Conservation (phyloP, 1,140 invertebrate genomes). For the Cydia strobilella region DNA sequence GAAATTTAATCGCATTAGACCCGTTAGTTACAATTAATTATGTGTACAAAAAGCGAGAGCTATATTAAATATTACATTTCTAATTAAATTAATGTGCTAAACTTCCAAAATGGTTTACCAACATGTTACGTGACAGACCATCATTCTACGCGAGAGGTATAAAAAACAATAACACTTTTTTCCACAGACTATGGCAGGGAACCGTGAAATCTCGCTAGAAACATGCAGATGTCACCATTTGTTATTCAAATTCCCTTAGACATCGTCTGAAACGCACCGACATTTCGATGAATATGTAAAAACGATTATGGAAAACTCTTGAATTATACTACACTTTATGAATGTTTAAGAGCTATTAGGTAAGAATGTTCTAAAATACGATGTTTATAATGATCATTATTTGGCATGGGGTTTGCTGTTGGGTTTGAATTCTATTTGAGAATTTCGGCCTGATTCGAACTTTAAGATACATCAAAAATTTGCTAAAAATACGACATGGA, state of each 20-base stretch:
- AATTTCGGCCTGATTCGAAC: too few species aligned
- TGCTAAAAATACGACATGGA: too few species aligned
- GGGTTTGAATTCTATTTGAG: neutral
- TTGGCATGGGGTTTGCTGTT: neutral
- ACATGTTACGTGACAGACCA: too few species aligned
- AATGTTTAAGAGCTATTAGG: slow-evolving; percentile 34
- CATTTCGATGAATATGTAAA: slow-evolving; percentile 77
- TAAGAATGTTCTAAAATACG: slow-evolving; percentile 1
- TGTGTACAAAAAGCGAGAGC: too few species aligned
- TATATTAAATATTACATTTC: too few species aligned
- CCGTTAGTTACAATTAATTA: too few species aligned
- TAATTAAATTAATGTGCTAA: too few species aligned
- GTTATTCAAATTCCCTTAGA: slow-evolving; percentile 75
- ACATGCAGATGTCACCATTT: slow-evolving; percentile 76
- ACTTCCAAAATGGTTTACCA: too few species aligned
- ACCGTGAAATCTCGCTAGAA: slow-evolving; percentile 60
- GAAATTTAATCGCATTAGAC: too few species aligned
- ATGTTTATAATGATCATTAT: neutral
- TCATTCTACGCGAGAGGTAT: neutral
- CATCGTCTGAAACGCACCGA: slow-evolving; percentile 72
- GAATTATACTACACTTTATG: slow-evolving; percentile 55
- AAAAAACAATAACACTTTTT: slow-evolving; percentile 15
- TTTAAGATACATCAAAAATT: too few species aligned
- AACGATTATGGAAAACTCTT: slow-evolving; percentile 75
- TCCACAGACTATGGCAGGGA: slow-evolving; percentile 37